Base-by-base conservation (phyloP, 2,888 invertebrate genomes). In the Leptinotarsa rubiginosa region DNA sequence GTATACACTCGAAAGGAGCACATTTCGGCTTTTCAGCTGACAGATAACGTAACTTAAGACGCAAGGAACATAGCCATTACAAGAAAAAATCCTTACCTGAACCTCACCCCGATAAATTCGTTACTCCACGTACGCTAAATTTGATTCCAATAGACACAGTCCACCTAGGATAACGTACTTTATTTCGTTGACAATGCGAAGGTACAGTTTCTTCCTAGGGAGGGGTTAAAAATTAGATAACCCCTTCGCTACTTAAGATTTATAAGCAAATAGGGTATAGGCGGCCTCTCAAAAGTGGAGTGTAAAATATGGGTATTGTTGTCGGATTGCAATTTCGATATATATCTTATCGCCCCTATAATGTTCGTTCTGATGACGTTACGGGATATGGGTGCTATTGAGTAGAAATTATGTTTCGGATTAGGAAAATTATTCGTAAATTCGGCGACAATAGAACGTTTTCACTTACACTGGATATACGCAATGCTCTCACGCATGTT, bases 171-270 rank as follows among this genome's bases (percentile, higher is more conserved):
- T 69, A 69, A 69, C 69, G 69, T 56, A 69, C 47, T 31, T 69
- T 69, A 75, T 65, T 75, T 66, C 47, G 67, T 54, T 69, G 72
- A 72, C 75, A 75, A 75, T 75, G 72, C 65, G 56, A 47, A 49
- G 69, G 54, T 67, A 59, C 62, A 72, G 18, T 65, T 73, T 52
- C 62, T 62, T 71, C 71, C 41, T 62, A 62, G 54, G 59, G 65
- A 74, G 70, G 77, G 77, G 77, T 77, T 74, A 59, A 75, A 72
- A 71, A 56, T 72, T 65, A 69, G 69, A 69, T 73, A 69, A 73
- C 73, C 77, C 77, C 73, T 71, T 73, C 22, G 70, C 70, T 74
- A 65, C 75, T 75, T 65, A 75, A 77, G 77, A 77, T 77, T 77
- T 77, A 77, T 77, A 74, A 68, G 62, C 69, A 47, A 68, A 50